phyloP scores from a whole-genome alignment of 2,113 vertebrate genomes.

The Lampris incognitus region DNA sequence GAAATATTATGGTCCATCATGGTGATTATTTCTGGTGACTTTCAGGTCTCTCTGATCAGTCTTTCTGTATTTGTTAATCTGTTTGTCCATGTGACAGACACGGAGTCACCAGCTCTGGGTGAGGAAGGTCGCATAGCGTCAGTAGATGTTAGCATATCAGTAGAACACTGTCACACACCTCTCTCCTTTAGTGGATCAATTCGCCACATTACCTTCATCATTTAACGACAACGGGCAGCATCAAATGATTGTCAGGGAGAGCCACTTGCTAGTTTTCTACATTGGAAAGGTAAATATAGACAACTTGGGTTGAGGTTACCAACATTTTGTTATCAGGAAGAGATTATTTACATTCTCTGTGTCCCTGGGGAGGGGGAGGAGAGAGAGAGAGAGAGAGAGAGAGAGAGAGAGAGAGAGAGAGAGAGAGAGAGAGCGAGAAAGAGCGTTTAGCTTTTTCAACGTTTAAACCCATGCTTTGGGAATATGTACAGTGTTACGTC shows the following conservation, averaged over 20 bases:
- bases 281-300: too few species aligned
- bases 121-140: neutral
- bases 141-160: too few species aligned
- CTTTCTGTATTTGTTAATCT: neutral
- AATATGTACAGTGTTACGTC: too few species aligned
- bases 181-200: too few species aligned
- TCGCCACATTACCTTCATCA: too few species aligned
- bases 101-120: constrained; percentile 48
- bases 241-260: too few species aligned
- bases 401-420: neutral
- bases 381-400: neutral
- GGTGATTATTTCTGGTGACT: neutral
- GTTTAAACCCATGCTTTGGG: too few species aligned
- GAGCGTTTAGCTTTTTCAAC: too few species aligned
- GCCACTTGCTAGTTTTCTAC: too few species aligned
- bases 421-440: neutral
- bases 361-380: neutral
- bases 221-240: too few species aligned
- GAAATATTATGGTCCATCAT: neutral
- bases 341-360: constrained; percentile 50
- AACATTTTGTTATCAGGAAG: constrained; percentile 58
- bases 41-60: neutral
- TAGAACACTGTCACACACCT: too few species aligned
- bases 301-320: constrained; percentile 3
- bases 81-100: constrained; percentile 5